Percentiles rank a stretch among this genome's conserved stretches.
Conservation (phyloP, 2,888 invertebrate species). For the Netelia melanura region DNA sequence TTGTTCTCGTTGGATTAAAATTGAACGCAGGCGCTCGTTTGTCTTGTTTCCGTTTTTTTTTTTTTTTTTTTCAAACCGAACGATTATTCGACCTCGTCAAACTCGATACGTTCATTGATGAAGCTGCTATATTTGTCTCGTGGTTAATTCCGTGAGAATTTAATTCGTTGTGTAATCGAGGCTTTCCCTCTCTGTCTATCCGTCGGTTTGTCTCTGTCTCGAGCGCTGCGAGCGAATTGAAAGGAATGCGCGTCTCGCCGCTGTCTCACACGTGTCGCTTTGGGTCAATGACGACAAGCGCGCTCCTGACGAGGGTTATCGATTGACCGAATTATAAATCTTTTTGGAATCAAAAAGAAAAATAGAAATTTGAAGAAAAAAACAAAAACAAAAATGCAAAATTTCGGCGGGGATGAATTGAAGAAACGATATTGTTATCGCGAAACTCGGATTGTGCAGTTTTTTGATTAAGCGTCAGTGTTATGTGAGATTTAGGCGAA, state of each 20-base stretch:
- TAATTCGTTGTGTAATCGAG: constrained; percentile 43
- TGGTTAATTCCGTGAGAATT: too few relatives aligned
- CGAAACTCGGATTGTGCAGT: not conserved
- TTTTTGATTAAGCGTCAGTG: not conserved
- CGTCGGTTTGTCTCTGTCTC: too few relatives aligned
- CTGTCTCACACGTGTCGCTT: constrained; percentile 53
- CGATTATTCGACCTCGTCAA: constrained; percentile 14
- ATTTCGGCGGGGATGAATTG: not conserved
- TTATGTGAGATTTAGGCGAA: too few relatives aligned
- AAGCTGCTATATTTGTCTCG: not conserved
- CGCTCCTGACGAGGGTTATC: constrained; percentile 34
- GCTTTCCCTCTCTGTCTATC: not conserved
- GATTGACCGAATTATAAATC: constrained; percentile 21
- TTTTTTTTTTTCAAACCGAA: not conserved
- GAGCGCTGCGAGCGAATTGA: constrained; percentile 33
- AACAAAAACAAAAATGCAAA: not conserved
- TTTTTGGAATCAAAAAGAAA: not conserved
- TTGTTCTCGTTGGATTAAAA: constrained; percentile 42
- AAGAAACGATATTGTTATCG: constrained; percentile 19
- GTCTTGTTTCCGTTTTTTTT: not conserved
- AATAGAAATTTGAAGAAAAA: not conserved
- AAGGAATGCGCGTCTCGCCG: constrained; percentile 41
- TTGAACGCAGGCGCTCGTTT: constrained; percentile 5
- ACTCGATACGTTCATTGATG: constrained; percentile 12
- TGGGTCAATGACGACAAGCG: constrained; percentile 60